Evolutionary conservation across 2,888 invertebrate genomes (phyloP).

Genomic region (Drosophila robusta): DNA sequence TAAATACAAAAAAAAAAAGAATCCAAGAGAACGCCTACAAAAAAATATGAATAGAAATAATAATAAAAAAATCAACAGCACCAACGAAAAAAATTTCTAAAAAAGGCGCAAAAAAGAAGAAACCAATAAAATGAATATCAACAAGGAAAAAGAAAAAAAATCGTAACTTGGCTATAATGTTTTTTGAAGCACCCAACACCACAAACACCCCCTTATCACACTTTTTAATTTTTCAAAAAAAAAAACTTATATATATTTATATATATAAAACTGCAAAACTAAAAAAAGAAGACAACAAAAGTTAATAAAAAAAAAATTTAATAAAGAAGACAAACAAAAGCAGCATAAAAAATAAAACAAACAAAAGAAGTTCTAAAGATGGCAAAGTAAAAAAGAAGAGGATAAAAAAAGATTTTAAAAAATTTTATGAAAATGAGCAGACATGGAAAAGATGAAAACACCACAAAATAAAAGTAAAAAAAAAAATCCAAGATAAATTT

Average conservation of each 20-base stretch:
- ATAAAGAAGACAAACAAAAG: constrained; percentile 60
- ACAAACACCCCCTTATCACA: constrained; percentile 82
- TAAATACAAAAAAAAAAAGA: constrained; percentile 71
- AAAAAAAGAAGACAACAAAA: constrained; percentile 52
- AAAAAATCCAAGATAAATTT: constrained; percentile 50
- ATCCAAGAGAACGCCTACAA: constrained; percentile 65
- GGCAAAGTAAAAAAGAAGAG: constrained; percentile 51
- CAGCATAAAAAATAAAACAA: constrained; percentile 62
- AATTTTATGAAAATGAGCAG: constrained; percentile 47
- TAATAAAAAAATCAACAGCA: constrained; percentile 61
- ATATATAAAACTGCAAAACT: constrained; percentile 46
- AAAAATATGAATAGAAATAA: constrained; percentile 61
- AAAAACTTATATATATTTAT: constrained; percentile 34
- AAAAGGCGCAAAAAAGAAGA: constrained; percentile 74
- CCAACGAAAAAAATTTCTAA: constrained; percentile 63
- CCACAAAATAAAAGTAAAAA: constrained; percentile 55
- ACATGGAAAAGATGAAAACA: constrained; percentile 65
- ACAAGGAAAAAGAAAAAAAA: constrained; percentile 61
- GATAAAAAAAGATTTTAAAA: constrained; percentile 51
- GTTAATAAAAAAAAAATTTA: constrained; percentile 39
- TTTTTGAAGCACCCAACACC: constrained; percentile 84
- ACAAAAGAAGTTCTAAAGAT: constrained; percentile 60
- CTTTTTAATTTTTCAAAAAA: constrained; percentile 79
- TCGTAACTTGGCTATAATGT: constrained; percentile 84
- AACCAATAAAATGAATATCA: constrained; percentile 63